These are phyloP conservation scores for Puffinus mauretanicus DNA, from an alignment of 2,113 vertebrate genomes.

Conservation along the genomic window DNA sequence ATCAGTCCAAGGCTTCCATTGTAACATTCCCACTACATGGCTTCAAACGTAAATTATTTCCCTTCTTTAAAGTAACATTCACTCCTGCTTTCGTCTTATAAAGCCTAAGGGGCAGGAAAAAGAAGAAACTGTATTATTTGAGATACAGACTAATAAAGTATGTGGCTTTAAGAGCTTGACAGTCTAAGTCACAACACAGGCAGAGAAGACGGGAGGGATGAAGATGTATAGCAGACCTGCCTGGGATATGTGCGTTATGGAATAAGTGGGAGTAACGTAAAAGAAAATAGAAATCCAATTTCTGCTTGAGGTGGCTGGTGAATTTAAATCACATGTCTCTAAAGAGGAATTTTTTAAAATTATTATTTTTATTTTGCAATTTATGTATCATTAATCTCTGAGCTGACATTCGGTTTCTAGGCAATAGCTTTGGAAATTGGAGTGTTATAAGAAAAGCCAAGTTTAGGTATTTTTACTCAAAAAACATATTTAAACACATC, in stretches of 20 bases:
- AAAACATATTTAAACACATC: not conserved
- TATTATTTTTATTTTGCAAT: not conserved
- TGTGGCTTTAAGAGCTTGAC: not conserved
- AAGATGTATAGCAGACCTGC: not conserved
- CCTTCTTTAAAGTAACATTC: conserved; percentile 10
- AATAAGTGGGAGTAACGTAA: not conserved
- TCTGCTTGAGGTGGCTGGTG: not conserved
- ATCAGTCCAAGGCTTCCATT: not conserved
- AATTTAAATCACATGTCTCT: not conserved
- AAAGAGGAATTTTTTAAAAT: not conserved
- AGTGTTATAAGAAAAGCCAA: not conserved
- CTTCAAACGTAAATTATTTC: conserved; percentile 24
- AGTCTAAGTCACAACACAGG: not conserved
- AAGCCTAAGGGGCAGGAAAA: not conserved
- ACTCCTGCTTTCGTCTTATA: not conserved
- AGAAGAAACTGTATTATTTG: not conserved
- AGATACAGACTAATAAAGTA: conserved; percentile 4
- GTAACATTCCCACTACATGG: not conserved
- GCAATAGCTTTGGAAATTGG: not conserved
- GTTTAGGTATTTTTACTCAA: not conserved
- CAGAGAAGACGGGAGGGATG: not conserved
- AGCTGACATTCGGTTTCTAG: not conserved
- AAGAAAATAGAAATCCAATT: conserved; percentile 6
- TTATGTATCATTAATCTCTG: not conserved
- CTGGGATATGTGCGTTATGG: not conserved